Conservation (phyloP, 2,113 vertebrate genomes). For the Geococcyx californianus region DNA sequence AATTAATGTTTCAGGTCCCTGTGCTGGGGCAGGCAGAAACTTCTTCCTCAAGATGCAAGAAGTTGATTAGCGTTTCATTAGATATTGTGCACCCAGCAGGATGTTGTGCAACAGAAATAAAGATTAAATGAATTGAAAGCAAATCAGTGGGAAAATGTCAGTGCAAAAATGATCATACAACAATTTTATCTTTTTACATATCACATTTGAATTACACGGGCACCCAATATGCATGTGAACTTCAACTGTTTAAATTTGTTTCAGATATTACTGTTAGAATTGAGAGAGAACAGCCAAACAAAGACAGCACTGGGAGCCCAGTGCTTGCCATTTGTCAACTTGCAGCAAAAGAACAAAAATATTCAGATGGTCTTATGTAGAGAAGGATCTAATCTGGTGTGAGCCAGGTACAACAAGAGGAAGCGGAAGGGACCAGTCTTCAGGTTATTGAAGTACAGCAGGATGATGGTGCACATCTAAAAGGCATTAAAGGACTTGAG, state of each 20-base stretch:
- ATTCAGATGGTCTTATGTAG: neutral
- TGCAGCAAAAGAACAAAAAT: neutral
- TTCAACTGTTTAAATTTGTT: neutral
- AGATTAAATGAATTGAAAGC: neutral
- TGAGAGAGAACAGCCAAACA: neutral
- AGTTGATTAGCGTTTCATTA: slow-evolving; percentile 48
- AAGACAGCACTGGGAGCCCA: neutral
- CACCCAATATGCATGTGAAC: neutral
- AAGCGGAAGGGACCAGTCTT: neutral
- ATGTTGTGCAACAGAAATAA: slow-evolving; percentile 10
- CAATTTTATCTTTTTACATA: neutral
- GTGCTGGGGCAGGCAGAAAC: neutral
- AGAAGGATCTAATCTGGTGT: neutral
- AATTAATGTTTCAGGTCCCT: slow-evolving; percentile 29
- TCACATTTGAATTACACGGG: neutral
- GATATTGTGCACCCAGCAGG: neutral
- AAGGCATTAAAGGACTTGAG: neutral
- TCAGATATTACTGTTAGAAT: neutral
- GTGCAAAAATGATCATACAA: neutral
- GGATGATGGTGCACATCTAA: neutral
- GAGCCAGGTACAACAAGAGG: neutral
- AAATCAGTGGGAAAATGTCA: neutral
- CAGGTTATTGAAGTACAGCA: neutral
- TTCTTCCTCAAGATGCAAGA: neutral
- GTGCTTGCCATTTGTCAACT: neutral